A percentile compares a stretch with the other conserved stretches of the same genome.
These are phyloP conservation scores for Cavia aperea DNA, from an alignment of 2,113 vertebrate species.

Conservation along the genomic window DNA sequence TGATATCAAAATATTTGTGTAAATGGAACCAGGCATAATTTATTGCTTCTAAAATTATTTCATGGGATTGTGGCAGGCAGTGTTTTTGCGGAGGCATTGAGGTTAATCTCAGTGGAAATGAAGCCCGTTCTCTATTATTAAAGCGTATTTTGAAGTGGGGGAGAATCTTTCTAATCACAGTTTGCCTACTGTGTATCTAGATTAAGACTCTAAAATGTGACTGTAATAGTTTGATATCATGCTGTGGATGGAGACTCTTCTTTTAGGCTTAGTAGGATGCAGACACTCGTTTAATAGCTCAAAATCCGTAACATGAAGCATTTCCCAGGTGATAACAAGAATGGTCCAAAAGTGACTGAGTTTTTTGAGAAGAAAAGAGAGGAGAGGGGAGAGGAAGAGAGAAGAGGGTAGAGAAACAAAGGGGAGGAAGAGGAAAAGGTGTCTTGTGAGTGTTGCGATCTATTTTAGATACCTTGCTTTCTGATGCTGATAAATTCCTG, in stretches of 20 bases:
- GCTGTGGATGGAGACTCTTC: not conserved
- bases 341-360: not conserved
- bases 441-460: not conserved
- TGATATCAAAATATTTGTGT: slow-evolving; percentile 75
- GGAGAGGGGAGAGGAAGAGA: not conserved
- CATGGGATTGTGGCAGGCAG: slow-evolving; percentile 40
- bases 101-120: slow-evolving; percentile 59
- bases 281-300: not conserved
- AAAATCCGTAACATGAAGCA: not conserved
- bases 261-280: not conserved
- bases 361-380: not conserved
- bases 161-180: slow-evolving; percentile 34
- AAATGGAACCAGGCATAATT: slow-evolving; percentile 71
- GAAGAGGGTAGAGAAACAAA: not conserved
- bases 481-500: not conserved
- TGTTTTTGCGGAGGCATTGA: slow-evolving; percentile 49
- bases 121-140: slow-evolving; percentile 50
- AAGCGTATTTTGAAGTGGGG: not conserved
- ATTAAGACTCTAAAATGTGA: slow-evolving; percentile 12
- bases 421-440: not conserved
- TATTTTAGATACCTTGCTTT: not conserved
- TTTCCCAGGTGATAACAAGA: slow-evolving; percentile 47
- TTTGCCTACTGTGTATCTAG: not conserved
- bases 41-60: slow-evolving; percentile 74
- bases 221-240: not conserved